These are phyloP conservation scores for Herminia tarsipennalis DNA, from an alignment of 2,888 invertebrate species.

Conservation along the genomic window DNA sequence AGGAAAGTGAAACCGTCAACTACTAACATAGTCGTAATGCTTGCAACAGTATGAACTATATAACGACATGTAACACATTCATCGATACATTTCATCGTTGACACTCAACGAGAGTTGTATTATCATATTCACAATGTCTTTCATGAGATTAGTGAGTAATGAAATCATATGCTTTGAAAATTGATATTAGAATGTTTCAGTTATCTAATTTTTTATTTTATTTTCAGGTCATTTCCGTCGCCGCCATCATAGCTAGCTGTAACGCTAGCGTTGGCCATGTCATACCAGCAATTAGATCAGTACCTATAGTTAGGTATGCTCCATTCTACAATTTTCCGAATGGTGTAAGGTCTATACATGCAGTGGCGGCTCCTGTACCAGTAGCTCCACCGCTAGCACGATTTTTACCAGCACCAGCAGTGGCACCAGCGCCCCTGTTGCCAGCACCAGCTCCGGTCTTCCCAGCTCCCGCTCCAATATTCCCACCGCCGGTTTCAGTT, in stretches of 20 bases:
- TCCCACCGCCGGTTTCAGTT: slow-evolving; percentile 36
- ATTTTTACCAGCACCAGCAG: slow-evolving; percentile 26
- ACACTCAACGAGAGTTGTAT: slow-evolving; percentile 70
- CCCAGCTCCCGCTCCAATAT: slow-evolving; percentile 30
- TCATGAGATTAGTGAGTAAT: slow-evolving; percentile 73
- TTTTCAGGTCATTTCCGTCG: slow-evolving; percentile 64
- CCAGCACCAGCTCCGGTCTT: slow-evolving; percentile 46
- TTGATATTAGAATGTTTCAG: not conserved
- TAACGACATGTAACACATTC: slow-evolving; percentile 73
- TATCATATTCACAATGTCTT: slow-evolving; percentile 62
- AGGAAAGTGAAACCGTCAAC: slow-evolving; percentile 80
- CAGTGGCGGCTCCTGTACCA: slow-evolving; percentile 60
- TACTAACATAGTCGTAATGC: slow-evolving; percentile 73
- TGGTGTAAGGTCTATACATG: slow-evolving; percentile 72
- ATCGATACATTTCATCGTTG: slow-evolving; percentile 71
- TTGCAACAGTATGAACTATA: slow-evolving; percentile 85
- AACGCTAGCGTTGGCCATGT: slow-evolving; percentile 76
- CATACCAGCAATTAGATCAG: slow-evolving; percentile 64
- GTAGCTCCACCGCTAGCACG: slow-evolving; percentile 38
- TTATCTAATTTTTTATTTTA: slow-evolving; percentile 4
- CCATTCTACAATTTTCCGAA: slow-evolving; percentile 80
- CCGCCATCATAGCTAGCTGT: slow-evolving; percentile 73
- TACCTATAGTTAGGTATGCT: slow-evolving; percentile 75
- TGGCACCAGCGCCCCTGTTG: slow-evolving; percentile 37
- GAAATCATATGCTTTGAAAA: not conserved